Evolutionary conservation across 1,140 invertebrate species (phyloP).

Genomic region (Lasaia peninsularis): DNA sequence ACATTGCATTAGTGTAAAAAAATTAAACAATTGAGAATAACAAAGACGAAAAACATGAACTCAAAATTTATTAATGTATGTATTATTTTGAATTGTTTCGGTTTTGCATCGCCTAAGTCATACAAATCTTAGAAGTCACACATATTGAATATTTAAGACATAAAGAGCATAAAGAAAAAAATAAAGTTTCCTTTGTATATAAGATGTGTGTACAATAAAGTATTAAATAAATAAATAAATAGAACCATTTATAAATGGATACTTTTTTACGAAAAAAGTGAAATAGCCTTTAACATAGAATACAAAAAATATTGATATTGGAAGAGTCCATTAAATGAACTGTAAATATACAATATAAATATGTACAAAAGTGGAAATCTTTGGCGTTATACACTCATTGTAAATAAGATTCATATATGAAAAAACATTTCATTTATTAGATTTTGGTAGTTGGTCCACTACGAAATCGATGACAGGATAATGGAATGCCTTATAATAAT

Average conservation of each 20-base stretch:
- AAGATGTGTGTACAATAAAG: no score
- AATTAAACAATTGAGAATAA: no score
- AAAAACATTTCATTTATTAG: neutral
- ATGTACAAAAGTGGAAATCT: slow-evolving; percentile 17
- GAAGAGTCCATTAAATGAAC: slow-evolving; percentile 21
- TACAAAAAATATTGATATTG: slow-evolving; percentile 28
- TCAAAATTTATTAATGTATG: no score
- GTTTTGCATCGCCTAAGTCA: no score
- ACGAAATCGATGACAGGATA: slow-evolving; percentile 13
- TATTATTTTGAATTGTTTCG: no score
- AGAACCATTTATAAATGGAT: no score
- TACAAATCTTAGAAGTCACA: no score
- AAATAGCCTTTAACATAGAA: neutral
- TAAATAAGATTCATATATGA: neutral
- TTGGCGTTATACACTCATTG: slow-evolving; percentile 11
- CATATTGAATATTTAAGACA: no score
- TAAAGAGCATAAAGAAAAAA: neutral
- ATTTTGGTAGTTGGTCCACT: slow-evolving; percentile 22
- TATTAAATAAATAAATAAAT: no score
- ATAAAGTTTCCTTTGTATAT: neutral
- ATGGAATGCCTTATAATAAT: neutral
- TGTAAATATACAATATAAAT: neutral
- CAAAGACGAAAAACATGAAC: no score
- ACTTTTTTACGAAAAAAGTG: neutral
- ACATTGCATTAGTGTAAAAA: no score